phyloP scores from a whole-genome alignment of 2,888 invertebrate genomes.

The Meiosimyza decipiens region DNA sequence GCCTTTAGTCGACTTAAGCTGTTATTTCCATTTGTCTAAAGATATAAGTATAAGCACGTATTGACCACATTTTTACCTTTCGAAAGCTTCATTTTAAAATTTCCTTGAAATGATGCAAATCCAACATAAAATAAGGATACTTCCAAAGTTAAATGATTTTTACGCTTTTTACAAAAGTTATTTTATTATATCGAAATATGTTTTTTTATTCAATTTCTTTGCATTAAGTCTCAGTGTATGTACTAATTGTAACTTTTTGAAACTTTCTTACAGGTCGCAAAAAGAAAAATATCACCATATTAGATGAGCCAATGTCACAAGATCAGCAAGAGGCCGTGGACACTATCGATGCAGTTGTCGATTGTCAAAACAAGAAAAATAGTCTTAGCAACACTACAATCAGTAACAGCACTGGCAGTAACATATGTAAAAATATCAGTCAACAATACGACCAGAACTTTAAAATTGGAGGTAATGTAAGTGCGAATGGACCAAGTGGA shows the following conservation, averaged over 20 bases:
- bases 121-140: too few relatives aligned
- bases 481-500: background rate
- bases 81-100: too few relatives aligned
- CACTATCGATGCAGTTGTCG: conserved; percentile 30
- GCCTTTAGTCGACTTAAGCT: too few relatives aligned
- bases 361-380: conserved; percentile 27
- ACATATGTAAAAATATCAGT: conserved; percentile 31
- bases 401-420: conserved; percentile 29
- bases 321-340: background rate
- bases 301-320: background rate
- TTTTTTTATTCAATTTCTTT: too few relatives aligned
- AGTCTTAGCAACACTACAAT: conserved; percentile 37
- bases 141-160: too few relatives aligned
- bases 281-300: conserved; percentile 1
- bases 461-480: conserved; percentile 64
- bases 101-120: too few relatives aligned
- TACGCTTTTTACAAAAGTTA: too few relatives aligned
- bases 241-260: background rate
- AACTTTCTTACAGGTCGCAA: conserved; percentile 6
- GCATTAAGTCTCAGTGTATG: too few relatives aligned
- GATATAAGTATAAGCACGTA: too few relatives aligned
- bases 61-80: too few relatives aligned
- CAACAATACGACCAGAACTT: conserved; percentile 42
- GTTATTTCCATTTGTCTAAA: too few relatives aligned
- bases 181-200: too few relatives aligned